Percentiles rank a stretch among this genome's conserved stretches.
phyloP scores from a whole-genome alignment of 2,888 invertebrate species.

The Chrysotoxum bicinctum region DNA sequence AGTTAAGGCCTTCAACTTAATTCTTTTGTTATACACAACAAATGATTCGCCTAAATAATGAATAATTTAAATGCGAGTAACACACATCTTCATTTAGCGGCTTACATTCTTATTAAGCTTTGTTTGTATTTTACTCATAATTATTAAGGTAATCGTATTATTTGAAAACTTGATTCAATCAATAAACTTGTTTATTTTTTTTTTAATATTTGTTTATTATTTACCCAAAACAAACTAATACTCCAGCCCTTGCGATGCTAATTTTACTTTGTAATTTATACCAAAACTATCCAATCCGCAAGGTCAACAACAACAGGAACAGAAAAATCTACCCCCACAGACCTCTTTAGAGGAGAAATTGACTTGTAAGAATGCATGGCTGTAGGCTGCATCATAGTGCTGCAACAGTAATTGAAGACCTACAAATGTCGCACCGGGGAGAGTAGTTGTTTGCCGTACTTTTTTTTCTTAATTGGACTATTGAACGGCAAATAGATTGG shows the following conservation, averaged over 20 bases:
- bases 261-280: conserved; percentile 37
- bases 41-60: no score
- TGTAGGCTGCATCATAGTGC: neutral
- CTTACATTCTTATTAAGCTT: no score
- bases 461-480: conserved; percentile 39
- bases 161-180: neutral
- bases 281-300: conserved; percentile 30
- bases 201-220: conserved; percentile 16
- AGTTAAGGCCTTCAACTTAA: no score
- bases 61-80: no score
- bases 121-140: no score
- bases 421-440: conserved; percentile 30
- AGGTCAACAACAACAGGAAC: conserved; percentile 33
- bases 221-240: neutral
- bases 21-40: no score
- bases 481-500: conserved; percentile 49
- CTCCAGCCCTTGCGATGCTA: neutral
- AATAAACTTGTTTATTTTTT: neutral
- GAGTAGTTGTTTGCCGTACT: conserved; percentile 15
- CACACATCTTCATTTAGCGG: no score
- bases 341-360: neutral
- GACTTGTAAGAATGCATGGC: neutral
- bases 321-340: conserved; percentile 9
- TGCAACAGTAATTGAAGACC: conserved; percentile 45
- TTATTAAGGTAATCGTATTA: no score